phyloP scores from a whole-genome alignment of 2,888 invertebrate species.

The Eulithis prunata region DNA sequence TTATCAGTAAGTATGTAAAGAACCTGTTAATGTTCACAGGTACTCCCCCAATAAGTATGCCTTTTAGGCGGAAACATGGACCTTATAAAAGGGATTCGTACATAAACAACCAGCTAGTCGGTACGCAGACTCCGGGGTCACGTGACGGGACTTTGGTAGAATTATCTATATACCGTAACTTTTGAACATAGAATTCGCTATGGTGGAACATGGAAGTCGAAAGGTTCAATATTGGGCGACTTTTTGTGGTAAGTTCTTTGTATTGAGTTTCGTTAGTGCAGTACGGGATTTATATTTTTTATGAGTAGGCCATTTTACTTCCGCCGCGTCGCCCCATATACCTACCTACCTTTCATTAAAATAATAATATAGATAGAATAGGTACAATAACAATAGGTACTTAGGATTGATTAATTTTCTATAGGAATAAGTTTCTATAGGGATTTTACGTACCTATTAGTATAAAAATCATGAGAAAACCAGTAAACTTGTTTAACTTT shows the following conservation, averaged over 20 bases:
- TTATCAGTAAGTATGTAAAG: not conserved
- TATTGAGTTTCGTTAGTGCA: too few relatives aligned
- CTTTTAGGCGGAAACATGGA: not conserved
- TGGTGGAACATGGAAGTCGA: constrained; percentile 52
- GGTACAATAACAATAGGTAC: too few relatives aligned
- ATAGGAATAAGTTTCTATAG: too few relatives aligned
- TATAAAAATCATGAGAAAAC: too few relatives aligned
- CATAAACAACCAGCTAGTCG: constrained; percentile 1
- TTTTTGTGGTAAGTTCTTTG: constrained; percentile 59
- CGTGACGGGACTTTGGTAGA: constrained; percentile 1
- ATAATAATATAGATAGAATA: too few relatives aligned
- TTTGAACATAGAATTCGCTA: constrained; percentile 7
- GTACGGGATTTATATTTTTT: not conserved
- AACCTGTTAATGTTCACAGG: constrained; percentile 12
- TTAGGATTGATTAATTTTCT: too few relatives aligned
- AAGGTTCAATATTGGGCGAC: constrained; percentile 64
- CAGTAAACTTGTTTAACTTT: too few relatives aligned
- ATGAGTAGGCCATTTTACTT: too few relatives aligned
- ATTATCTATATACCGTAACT: not conserved
- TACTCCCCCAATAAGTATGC: constrained; percentile 7
- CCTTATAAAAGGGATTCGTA: not conserved
- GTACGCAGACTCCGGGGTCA: constrained; percentile 2
- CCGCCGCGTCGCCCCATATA: too few relatives aligned
- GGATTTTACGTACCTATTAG: too few relatives aligned
- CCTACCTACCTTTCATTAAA: too few relatives aligned